A percentile compares a stretch with the other conserved stretches of the same genome.
phyloP scores from a whole-genome alignment of 35 echinoderm and acorn worm genomes.

The Lytechinus pictus region DNA sequence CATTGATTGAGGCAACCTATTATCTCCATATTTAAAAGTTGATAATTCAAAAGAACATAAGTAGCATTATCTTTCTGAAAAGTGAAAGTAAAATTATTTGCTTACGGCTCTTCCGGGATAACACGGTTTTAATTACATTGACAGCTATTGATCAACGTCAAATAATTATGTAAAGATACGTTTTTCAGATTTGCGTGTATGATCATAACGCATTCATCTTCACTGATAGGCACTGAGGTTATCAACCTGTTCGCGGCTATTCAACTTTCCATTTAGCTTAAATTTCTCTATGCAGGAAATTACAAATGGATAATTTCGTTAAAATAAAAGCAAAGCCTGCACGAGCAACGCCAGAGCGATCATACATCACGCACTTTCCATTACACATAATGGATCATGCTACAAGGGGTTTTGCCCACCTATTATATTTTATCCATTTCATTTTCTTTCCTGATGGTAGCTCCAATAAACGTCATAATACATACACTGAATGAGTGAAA shows the following conservation, averaged over 20 bases:
- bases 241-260: not conserved
- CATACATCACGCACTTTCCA: not conserved
- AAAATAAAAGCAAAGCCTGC: not conserved
- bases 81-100: too few relatives aligned
- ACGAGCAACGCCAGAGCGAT: not conserved
- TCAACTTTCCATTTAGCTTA: not conserved
- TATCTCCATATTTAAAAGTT: too few relatives aligned
- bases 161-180: not conserved
- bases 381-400: conserved; percentile 12
- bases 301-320: not conserved
- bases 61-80: too few relatives aligned
- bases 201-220: not conserved
- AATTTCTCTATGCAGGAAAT: not conserved
- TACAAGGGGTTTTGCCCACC: not conserved
- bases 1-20: too few relatives aligned
- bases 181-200: not conserved
- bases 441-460: not conserved
- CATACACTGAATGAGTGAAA: not conserved
- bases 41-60: too few relatives aligned
- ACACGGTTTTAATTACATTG: not conserved
- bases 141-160: not conserved
- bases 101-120: not conserved
- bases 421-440: not conserved
- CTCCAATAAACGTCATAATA: not conserved
- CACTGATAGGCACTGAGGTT: not conserved